Evolutionary conservation across 1,140 invertebrate genomes (phyloP).

Genomic region (Microplitis demolitor): DNA sequence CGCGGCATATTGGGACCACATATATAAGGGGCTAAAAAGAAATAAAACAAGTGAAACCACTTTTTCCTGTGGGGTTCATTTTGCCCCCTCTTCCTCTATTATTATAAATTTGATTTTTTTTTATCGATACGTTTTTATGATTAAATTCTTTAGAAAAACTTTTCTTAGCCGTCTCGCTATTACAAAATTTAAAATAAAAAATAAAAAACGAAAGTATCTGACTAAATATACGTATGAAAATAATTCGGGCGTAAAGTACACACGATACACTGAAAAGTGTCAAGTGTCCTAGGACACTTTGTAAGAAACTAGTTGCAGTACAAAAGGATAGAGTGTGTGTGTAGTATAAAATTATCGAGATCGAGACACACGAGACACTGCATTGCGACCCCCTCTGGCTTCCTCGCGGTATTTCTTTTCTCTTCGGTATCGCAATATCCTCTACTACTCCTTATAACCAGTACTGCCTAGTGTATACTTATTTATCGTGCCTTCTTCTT

Average conservation of each 20-base stretch:
- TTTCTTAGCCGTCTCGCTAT: no score
- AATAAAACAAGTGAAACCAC: no score
- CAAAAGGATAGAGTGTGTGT: no score
- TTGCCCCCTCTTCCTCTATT: no score
- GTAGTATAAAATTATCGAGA: constrained; percentile 29
- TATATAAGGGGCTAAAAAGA: no score
- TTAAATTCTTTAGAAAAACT: no score
- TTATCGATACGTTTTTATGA: no score
- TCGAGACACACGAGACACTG: constrained; percentile 55
- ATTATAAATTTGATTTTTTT: no score
- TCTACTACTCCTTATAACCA: background rate
- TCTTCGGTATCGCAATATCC: no score
- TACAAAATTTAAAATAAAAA: background rate
- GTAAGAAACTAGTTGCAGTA: no score
- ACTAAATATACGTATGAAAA: constrained; percentile 28
- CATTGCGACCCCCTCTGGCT: constrained; percentile 39
- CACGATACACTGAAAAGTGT: constrained; percentile 55
- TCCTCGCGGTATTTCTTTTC: constrained; percentile 23
- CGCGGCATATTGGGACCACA: no score
- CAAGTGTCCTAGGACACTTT: constrained; percentile 42
- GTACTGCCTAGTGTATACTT: background rate
- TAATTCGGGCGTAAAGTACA: constrained; percentile 33
- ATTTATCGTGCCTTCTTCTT: background rate
- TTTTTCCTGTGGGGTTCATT: no score
- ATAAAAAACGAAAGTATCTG: background rate